These are phyloP conservation scores for Manis crassicaudata DNA, from an alignment of 2,797 vertebrate species.

Conservation along the genomic window DNA sequence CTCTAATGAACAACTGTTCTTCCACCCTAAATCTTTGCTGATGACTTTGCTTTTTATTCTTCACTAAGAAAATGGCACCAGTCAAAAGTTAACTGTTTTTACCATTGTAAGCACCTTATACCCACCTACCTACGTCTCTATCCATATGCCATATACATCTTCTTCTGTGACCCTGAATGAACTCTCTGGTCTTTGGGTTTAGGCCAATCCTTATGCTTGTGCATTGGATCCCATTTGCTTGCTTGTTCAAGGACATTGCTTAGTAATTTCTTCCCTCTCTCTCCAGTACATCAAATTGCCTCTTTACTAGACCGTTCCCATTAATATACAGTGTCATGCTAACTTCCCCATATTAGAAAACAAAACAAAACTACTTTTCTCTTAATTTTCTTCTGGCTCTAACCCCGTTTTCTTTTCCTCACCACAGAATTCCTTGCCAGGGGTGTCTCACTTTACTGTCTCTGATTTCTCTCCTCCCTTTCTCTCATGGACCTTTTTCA, in stretches of 20 bases:
- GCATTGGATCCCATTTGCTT: background rate
- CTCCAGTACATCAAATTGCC: background rate
- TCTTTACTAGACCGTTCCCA: background rate
- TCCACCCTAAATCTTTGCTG: background rate
- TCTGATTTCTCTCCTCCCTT: background rate
- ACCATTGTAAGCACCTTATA: background rate
- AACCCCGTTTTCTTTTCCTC: background rate
- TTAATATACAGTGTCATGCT: constrained; percentile 22
- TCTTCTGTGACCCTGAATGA: background rate
- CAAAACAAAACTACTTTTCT: background rate
- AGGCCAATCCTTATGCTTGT: background rate
- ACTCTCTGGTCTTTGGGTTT: background rate
- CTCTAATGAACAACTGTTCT: background rate
- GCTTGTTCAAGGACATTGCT: background rate
- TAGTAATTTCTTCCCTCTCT: background rate
- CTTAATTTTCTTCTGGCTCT: background rate
- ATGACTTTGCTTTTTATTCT: constrained; percentile 22
- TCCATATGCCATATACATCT: background rate
- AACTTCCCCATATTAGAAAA: constrained; percentile 22
- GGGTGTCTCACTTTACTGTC: background rate
- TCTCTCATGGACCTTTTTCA: background rate
- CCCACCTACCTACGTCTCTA: background rate
- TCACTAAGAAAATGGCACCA: background rate
- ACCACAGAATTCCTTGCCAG: background rate
- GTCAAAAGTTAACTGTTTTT: constrained; percentile 12